Evolutionary conservation across 2,888 invertebrate genomes (phyloP), one percentile per base, ranked within the genome.

Genomic region (Andrena fulva): DNA sequence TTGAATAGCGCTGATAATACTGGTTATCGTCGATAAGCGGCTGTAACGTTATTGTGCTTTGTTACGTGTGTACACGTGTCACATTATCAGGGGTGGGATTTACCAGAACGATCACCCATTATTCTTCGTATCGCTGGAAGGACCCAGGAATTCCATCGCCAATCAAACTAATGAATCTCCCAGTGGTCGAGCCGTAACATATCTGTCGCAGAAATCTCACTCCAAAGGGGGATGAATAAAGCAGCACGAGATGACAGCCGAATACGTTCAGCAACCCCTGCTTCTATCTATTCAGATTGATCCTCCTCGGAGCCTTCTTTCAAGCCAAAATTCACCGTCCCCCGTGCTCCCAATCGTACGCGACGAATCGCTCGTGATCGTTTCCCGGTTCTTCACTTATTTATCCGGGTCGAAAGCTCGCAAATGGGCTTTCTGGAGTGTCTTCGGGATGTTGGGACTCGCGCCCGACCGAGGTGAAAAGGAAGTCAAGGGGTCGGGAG

Each of bases 351-450:
- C 48, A 20, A 56, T 56, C 2, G 50, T 35, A 12, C 33, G 52
- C 56, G 31, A 63, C 24, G 29, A 35, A 52, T 27, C 56, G 56
- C 70, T 50, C 54, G 66, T 33, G 63, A 81, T 78, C 73, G 71
- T 72, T 77, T 20, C 80, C 10, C 56, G 56, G 56, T 74, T 78
- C 81, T 66, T 56, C 59, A 66, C 69, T 78, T 74, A 78, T 81
- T 81, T 81, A 81, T 81, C 70, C 81, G 74, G 78, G 81, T 78
- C 81, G 66, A 74, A 73, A 78, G 81, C 78, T 81, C 78, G 78
- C 78, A 82, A 75, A 82, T 69, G 82, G 79, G 82, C 78, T 69
- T 74, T 62, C 82, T 63, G 48, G 54, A 77, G 80, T 77, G 80
- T 71, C 68, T 12, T 50, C 35, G 52, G 54, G 24, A 71, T 62